Evolutionary conservation across 2,113 vertebrate genomes (phyloP), one percentile per base, ranked within the genome.

Genomic region (Calidris pugnax): DNA sequence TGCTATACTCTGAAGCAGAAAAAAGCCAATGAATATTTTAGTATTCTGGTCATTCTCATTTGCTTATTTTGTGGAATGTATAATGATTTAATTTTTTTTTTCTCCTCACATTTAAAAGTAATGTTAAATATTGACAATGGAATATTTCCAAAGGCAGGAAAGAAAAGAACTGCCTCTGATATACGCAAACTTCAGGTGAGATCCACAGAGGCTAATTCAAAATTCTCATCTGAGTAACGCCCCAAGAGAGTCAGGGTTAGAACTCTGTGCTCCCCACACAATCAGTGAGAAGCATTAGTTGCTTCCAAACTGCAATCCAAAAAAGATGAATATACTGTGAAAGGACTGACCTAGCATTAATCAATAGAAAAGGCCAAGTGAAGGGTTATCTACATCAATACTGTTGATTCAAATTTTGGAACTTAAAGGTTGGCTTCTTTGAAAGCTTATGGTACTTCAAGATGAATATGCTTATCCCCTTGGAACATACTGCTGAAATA

Each of bases 261-360:
- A 93, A 50, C 51, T 90, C 64, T 75, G 67, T 43, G 76, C 51
- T 95, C 57, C 51, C 35, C 35, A 55, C 23, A 56, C 30, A 81
- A 62, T 88, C 57, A 81, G 24, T 90, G 71, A 90, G 93, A 94
- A 95, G 23, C 77, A 78, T 89, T 28, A 8, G 11, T 81, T 2
- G 0, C 51, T 92, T 95, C 64, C 35, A 14, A 85, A 95, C 39
- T 67, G 56, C 89, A 95, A 63, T 80, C 60, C 35, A 14, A 78
- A 71, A 86, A 89, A 84, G 76, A 92, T 92, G 80, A 95, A 81
- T 92, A 78, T 81, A 87, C 69, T 85, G 73, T 56, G 51, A 84
- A 95, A 95, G 21, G 86, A 51, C 69, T 91, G 89, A 94, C 83
- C 64, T 68, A 89, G 66, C 76, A 81, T 90, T 89, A 93, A 89